Evolutionary conservation across 1,140 invertebrate species (phyloP).

Genomic region (Delia radicum): DNA sequence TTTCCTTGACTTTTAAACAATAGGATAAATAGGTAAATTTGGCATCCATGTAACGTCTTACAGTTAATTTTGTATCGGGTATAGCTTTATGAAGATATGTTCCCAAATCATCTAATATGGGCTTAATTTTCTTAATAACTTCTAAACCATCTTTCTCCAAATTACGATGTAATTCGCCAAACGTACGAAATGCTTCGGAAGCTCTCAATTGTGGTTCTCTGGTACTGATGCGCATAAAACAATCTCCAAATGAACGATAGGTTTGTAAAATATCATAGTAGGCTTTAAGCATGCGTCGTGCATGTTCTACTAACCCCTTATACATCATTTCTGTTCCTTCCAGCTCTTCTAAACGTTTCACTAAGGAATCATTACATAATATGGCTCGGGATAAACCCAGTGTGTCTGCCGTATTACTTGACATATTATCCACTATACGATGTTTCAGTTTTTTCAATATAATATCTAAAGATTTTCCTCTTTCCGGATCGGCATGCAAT

Average conservation of each 20-base stretch:
- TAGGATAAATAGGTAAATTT: slow-evolving; percentile 99
- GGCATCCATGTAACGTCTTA: slow-evolving; percentile 95
- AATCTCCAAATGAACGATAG: slow-evolving; percentile 87
- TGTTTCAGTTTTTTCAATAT: slow-evolving; percentile 98
- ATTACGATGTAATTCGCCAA: slow-evolving; percentile 91
- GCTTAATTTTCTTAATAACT: slow-evolving; percentile 89
- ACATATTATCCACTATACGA: slow-evolving; percentile 95
- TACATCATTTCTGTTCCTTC: slow-evolving; percentile 90
- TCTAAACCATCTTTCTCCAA: slow-evolving; percentile 90
- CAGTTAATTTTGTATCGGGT: slow-evolving; percentile 95
- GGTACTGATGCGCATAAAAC: slow-evolving; percentile 91
- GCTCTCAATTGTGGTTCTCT: slow-evolving; percentile 92
- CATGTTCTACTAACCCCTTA: slow-evolving; percentile 86
- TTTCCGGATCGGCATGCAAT: slow-evolving; percentile 93
- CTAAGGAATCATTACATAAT: slow-evolving; percentile 94
- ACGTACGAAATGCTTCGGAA: slow-evolving; percentile 92
- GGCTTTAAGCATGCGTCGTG: slow-evolving; percentile 70
- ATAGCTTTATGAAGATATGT: slow-evolving; percentile 97
- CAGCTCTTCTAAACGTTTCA: slow-evolving; percentile 92
- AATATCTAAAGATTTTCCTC: slow-evolving; percentile 93
- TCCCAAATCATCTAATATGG: slow-evolving; percentile 88
- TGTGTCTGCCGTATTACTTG: slow-evolving; percentile 91
- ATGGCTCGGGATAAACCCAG: slow-evolving; percentile 94
- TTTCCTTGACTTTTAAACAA: slow-evolving; percentile 95
- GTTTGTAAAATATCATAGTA: slow-evolving; percentile 65